Evolutionary conservation across 2,113 vertebrate species (phyloP).

Genomic region (Indicator maculatus): DNA sequence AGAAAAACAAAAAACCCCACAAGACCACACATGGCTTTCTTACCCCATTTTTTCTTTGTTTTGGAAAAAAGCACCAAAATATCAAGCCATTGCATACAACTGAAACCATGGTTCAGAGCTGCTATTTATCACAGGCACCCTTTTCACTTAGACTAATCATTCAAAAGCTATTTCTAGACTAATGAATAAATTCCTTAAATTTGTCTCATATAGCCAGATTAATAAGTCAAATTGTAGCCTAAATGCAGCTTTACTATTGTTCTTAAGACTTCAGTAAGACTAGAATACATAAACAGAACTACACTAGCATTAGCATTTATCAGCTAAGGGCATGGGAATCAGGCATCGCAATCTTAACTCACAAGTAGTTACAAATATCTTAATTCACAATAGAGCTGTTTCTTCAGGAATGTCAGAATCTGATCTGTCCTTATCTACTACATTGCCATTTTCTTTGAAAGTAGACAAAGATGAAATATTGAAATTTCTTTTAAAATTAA

Average conservation of each 20-base stretch:
- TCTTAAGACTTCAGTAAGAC: neutral
- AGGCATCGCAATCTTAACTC: neutral
- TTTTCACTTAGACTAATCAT: neutral
- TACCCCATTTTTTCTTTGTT: neutral
- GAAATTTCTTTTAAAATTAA: neutral
- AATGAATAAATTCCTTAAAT: neutral
- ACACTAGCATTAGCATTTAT: neutral
- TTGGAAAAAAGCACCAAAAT: neutral
- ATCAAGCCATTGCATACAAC: neutral
- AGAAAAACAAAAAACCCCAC: too few relatives aligned
- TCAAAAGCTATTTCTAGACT: slow-evolving; percentile 8
- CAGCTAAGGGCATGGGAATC: neutral
- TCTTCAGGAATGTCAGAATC: neutral
- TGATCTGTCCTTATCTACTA: neutral
- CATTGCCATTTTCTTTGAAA: neutral
- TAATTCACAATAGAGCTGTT: neutral
- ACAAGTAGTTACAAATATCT: neutral
- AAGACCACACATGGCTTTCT: neutral
- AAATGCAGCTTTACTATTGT: neutral
- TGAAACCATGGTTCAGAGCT: neutral
- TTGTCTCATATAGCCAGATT: neutral
- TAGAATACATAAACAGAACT: neutral
- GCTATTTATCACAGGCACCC: neutral
- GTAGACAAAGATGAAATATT: neutral
- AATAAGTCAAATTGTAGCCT: neutral